These are phyloP conservation scores for Scaptomyza cyrtandrae DNA, from an alignment of 2,888 invertebrate species.

Conservation along the genomic window DNA sequence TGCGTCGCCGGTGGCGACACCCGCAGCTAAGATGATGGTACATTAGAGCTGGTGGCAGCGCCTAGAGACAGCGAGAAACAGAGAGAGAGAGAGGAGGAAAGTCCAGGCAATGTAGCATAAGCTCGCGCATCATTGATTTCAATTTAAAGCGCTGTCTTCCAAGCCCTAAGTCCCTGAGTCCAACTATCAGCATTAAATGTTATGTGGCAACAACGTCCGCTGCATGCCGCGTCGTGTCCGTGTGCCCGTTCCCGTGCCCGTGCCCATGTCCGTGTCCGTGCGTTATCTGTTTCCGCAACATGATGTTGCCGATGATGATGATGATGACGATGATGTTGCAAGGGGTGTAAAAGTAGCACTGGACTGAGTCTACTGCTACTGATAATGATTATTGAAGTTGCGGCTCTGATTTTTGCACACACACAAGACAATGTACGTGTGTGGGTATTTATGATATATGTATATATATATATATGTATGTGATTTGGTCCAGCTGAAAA, in stretches of 20 bases:
- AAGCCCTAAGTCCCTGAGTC: constrained; percentile 20
- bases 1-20: constrained; percentile 58
- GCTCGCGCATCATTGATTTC: constrained; percentile 83
- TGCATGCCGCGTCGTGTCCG: constrained; percentile 52
- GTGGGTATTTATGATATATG: constrained; percentile 56
- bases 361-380: constrained; percentile 51
- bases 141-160: constrained; percentile 69
- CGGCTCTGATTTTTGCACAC: constrained; percentile 58
- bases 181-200: constrained; percentile 78
- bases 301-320: constrained; percentile 61
- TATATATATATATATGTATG: constrained; percentile 7
- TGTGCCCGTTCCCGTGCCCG: constrained; percentile 73
- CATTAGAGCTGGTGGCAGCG: constrained; percentile 54
- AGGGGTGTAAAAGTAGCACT: constrained; percentile 14
- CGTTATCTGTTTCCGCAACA: constrained; percentile 84
- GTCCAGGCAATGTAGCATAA: constrained; percentile 69
- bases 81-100: background rate
- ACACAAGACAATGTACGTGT: constrained; percentile 41
- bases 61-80: constrained; percentile 4
- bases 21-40: constrained; percentile 54
- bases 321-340: constrained; percentile 37
- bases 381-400: constrained; percentile 80
- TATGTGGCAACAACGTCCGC: constrained; percentile 72
- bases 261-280: constrained; percentile 75
- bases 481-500: constrained; percentile 72